Evolutionary conservation across 1,140 invertebrate genomes (phyloP), one percentile per base, ranked within the genome.

Genomic region (Ips nitidus): DNA sequence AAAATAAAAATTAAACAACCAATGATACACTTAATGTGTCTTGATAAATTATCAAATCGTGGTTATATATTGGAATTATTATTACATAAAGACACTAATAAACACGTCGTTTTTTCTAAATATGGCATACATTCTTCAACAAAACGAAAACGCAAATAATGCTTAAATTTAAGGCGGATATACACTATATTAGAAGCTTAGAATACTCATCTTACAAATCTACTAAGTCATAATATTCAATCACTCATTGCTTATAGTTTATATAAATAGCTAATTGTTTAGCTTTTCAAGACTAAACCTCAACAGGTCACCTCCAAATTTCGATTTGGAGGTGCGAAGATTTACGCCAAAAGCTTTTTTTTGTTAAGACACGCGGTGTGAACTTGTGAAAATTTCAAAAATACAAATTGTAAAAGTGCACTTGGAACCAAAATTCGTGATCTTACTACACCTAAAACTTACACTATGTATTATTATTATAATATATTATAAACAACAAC

Each of bases 341-440:
- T 70, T 71, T 66, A 61, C 40, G 59, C 41, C 57, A 60, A 61
- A 71, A 71, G 69, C 69, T 69, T n/a, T 59, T 59, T 37, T 42
- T 59, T 59, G 50, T 55, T 71, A 71, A 71, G 69, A 71, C 69
- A 71, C 69, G 69, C 69, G 64, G 60, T 65, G 69, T 71, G 69
- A 71, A 71, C 61, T 41, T 62, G 69, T 66, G 69, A 71, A 71
- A 66, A 70, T 47, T 69, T 38, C 69, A 58, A 47, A 47, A 67
- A 60, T 61, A 57, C 55, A 70, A 70, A 58, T 57, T 58, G 37
- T 62, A 53, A 69, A 66, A 36, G 69, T 66, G 63, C 69, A 55
- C 53, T 45, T 36, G 36, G 41, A 65, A 70, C 39, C 41, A 52
- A 66, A 66, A 71, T 36, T 2, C 4, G 8, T 57, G 7, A 52